Evolutionary conservation across 2,113 vertebrate species (phyloP), one percentile per base, ranked within the genome.

Genomic region (Choloepus hoffmanni): DNA sequence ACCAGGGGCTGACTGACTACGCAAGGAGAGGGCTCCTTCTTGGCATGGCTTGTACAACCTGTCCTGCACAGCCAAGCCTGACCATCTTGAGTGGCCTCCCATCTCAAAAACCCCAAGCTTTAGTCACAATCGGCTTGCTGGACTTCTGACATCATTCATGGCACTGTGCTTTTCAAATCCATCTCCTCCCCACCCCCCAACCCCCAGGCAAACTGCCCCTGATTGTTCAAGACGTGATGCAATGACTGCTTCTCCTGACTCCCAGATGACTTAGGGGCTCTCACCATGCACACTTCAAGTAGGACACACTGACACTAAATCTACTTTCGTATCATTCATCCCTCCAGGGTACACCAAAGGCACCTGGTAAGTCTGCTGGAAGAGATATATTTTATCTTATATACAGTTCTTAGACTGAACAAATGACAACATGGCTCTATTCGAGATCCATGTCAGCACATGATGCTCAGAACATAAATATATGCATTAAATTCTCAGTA

Each of bases 61-160:
- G 15, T n/a, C n/a, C 60, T 53, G 15, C 26, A 45, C 30, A n/a
- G 74, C 24, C 24, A 2, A 14, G 45, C 4, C 23, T 48, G 67
- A 28, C 36, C 15, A 0, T 45, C 9, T 50, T 58, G 45, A 50
- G 84, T 40, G 11, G 68, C 62, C 33, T 33, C 26, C n/a, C 5
- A 2, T 19, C 26, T 68, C 84, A 36, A 6, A n/a, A 79, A 72
- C 33, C 16, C 55, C 55, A 65, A 3, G 67, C 36, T 76, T 33
- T n/a, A 70, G 40, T 60, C 33, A 84, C 26, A 33, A 2, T 58
- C 78, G 14, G 7, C 6, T 48, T 21, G 55, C 28, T 0, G 11
- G 16, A 43, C 0, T 6, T 8, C 11, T 4, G 14, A 40, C 3
- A 24, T 26, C 73, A 87, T 1, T 23, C 40, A n/a, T 2, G 62